These are phyloP conservation scores for Argyra leucocephala DNA, from an alignment of 2,888 invertebrate species.

Conservation along the genomic window DNA sequence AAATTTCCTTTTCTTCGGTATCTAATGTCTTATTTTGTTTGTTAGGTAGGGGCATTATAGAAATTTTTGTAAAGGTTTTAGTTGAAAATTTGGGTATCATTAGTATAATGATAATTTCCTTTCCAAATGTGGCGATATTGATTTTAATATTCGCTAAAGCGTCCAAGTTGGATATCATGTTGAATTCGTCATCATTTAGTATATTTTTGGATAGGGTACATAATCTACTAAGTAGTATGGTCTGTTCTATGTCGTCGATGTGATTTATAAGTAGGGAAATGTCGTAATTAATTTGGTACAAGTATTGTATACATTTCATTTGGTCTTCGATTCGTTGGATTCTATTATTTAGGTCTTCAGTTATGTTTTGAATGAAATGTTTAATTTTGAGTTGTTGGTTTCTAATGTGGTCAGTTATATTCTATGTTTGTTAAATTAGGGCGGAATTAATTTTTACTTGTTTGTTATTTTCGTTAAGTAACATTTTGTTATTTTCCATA, in stretches of 20 bases:
- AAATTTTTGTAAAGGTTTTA: constrained; percentile 11
- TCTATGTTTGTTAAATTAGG: background rate
- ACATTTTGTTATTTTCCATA: background rate
- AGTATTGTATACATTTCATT: constrained; percentile 13
- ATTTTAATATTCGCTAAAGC: constrained; percentile 12
- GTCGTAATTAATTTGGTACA: constrained; percentile 17
- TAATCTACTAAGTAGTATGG: constrained; percentile 15
- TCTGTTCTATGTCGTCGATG: constrained; percentile 14
- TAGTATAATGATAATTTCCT: constrained; percentile 16
- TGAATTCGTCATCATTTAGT: constrained; percentile 11
- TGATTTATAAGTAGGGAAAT: constrained; percentile 15
- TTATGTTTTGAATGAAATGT: background rate
- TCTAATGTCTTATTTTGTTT: constrained; percentile 1
- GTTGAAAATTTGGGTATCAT: constrained; percentile 10
- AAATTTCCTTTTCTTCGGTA: background rate
- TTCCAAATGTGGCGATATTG: constrained; percentile 1
- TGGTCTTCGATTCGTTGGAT: constrained; percentile 16
- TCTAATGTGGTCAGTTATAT: background rate
- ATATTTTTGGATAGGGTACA: constrained; percentile 14
- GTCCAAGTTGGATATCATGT: constrained; percentile 10
- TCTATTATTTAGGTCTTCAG: constrained; percentile 11
- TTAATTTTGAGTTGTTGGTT: background rate
- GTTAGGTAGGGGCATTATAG: constrained; percentile 11
- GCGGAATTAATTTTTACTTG: background rate
- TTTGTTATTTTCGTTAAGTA: background rate